Evolutionary conservation across 2,113 vertebrate genomes (phyloP), one percentile per base, ranked within the genome.

Genomic region (Muscicapa adusta): DNA sequence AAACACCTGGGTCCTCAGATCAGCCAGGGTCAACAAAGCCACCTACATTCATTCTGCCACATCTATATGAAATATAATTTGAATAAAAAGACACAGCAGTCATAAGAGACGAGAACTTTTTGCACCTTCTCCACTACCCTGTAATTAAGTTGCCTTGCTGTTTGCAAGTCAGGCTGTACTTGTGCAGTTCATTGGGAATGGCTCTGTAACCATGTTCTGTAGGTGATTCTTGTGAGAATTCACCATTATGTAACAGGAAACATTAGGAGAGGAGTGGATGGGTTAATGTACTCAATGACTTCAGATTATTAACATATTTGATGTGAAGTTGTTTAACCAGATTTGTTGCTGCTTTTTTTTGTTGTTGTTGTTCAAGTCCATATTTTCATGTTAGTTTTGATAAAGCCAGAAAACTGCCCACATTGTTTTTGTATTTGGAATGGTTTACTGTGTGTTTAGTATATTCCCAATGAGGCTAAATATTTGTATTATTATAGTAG

Each of bases 1-100:
- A 89, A 97, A 79, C 87, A 94, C 74, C 74, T 93, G 89, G 77
- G 70, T 92, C 62, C 71, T 77, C 1, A 3, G 50, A 93, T 87
- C 71, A 79, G 34, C 31, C 54, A 61, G 66, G 67, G 85, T 88
- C 81, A 88, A 51, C 24, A 71, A 71, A 88, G 58, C 43, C 71
- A 85, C 71, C 42, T 79, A 54, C 4, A 3, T 93, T 88, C 67
- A 76, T 91, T 66, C 63, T 85, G 74, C 28, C 71, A 79, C 71
- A 74, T 73, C 78, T 61, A 45, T 78, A n/a, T 81, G 88, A 93
- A 93, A 80, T 66, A 73, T 51, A 82, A 85, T 83, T 89, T 89
- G 53, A 83, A 83, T 88, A 62, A 91, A 94, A 89, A 79, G 34
- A 76, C 65, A 79, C 54, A 85, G 51, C 67, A 91, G 20, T 47